phyloP scores from a whole-genome alignment of 2,797 vertebrate species.

The Hypotaenidia okinawae region DNA sequence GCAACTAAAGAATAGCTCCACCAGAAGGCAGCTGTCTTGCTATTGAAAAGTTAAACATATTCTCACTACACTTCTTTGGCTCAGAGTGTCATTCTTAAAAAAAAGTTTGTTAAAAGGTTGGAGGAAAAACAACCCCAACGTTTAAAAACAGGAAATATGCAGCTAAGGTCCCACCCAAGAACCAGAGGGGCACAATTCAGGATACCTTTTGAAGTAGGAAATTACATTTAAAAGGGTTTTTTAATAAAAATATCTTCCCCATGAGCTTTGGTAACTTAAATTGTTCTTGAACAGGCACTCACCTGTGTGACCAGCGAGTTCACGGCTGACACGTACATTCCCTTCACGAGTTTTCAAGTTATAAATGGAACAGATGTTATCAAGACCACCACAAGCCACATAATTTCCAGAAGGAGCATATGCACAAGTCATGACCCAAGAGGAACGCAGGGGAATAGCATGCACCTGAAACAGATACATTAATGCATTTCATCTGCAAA shows the following conservation, averaged over 20 bases:
- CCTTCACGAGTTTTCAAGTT: constrained; percentile 99
- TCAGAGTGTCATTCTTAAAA: not conserved
- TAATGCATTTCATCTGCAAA: not conserved
- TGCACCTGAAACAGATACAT: constrained; percentile 83
- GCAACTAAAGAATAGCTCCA: not conserved
- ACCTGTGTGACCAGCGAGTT: constrained; percentile 98
- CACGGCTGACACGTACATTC: constrained; percentile 97
- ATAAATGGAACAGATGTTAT: constrained; percentile 99
- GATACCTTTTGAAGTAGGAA: not conserved
- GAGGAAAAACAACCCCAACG: not conserved
- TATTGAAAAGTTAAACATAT: not conserved
- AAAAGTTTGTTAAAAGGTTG: not conserved
- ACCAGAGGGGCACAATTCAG: not conserved
- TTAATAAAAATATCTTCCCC: not conserved
- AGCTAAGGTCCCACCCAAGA: not conserved
- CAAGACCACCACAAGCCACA: constrained; percentile 96
- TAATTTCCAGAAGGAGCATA: constrained; percentile 98
- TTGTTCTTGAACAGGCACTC: not conserved
- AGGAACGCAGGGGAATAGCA: constrained; percentile 96
- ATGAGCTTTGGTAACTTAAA: not conserved
- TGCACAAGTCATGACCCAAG: constrained; percentile 99
- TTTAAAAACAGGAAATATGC: not conserved
- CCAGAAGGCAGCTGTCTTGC: not conserved
- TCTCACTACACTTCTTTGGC: too few relatives aligned
- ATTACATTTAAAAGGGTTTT: not conserved